A percentile compares a stretch with the other conserved stretches of the same genome.
These are phyloP conservation scores for Chanos chanos DNA, from an alignment of 2,797 vertebrate species.

Conservation along the genomic window DNA sequence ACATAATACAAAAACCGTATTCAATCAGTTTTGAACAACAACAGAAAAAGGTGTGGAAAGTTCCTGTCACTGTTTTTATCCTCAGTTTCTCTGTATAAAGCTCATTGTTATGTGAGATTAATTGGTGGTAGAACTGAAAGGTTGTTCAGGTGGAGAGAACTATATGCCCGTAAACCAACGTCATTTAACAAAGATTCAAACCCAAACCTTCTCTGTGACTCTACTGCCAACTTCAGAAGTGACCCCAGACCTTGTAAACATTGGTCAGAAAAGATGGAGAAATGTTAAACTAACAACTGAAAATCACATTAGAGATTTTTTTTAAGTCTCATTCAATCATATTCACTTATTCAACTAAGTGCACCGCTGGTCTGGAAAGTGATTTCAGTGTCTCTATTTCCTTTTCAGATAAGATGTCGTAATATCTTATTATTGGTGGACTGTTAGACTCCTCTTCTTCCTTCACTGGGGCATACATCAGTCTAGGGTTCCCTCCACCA, in stretches of 20 bases:
- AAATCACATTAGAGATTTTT: not conserved
- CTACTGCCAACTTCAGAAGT: not conserved
- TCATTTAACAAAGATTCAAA: not conserved
- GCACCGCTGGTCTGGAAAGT: conserved; percentile 15
- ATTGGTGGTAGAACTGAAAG: too few relatives aligned
- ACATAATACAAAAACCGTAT: too few relatives aligned
- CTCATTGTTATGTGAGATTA: too few relatives aligned
- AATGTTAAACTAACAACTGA: not conserved
- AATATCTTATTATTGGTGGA: conserved; percentile 75
- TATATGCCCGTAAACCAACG: not conserved
- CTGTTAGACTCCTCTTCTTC: conserved; percentile 82
- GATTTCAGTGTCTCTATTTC: conserved; percentile 78
- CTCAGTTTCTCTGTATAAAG: too few relatives aligned
- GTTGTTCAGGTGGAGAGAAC: too few relatives aligned
- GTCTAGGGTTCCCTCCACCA: conserved; percentile 66
- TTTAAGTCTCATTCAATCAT: not conserved
- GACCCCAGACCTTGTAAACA: conserved; percentile 30
- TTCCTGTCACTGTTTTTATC: too few relatives aligned
- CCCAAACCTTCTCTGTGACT: conserved; percentile 30
- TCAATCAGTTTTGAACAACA: too few relatives aligned
- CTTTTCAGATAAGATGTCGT: conserved; percentile 73
- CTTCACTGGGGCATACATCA: conserved; percentile 75
- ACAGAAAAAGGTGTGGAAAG: too few relatives aligned
- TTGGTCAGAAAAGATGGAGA: not conserved
- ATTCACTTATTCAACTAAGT: not conserved